A percentile compares a stretch with the other conserved stretches of the same genome.
phyloP scores from a whole-genome alignment of 2,888 invertebrate species.

The Drosophila helvetica region DNA sequence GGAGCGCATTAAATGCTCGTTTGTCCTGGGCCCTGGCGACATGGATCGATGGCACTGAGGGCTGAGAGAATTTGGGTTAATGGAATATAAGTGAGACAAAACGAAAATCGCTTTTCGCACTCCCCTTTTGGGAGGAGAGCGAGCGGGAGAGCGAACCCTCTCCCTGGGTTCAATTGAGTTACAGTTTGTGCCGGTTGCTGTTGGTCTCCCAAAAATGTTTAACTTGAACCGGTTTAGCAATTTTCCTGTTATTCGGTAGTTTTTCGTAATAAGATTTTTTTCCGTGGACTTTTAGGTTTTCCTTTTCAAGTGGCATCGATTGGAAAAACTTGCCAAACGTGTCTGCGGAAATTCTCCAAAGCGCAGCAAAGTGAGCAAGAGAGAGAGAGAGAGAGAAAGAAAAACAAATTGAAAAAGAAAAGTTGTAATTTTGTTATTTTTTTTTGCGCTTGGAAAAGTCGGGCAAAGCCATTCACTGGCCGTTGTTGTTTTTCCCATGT shows the following conservation, averaged over 20 bases:
- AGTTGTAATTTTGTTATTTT: slow-evolving; percentile 53
- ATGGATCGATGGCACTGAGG: slow-evolving; percentile 47
- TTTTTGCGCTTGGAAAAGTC: slow-evolving; percentile 53
- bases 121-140: not conserved
- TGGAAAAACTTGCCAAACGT: slow-evolving; percentile 33
- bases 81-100: slow-evolving; percentile 65
- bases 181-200: slow-evolving; percentile 3
- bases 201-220: slow-evolving; percentile 9
- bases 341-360: slow-evolving; percentile 9
- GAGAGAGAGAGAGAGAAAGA: slow-evolving; percentile 6
- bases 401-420: slow-evolving; percentile 57
- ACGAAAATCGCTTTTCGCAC: slow-evolving; percentile 7
- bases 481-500: slow-evolving; percentile 57
- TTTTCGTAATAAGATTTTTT: slow-evolving; percentile 13
- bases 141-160: too few relatives aligned
- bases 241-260: slow-evolving; percentile 39
- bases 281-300: not conserved
- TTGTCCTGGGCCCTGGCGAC: slow-evolving; percentile 54
- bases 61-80: slow-evolving; percentile 58
- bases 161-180: slow-evolving; percentile 4
- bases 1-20: slow-evolving; percentile 71
- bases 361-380: slow-evolving; percentile 3
- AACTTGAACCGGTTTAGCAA: slow-evolving; percentile 23
- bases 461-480: slow-evolving; percentile 46
- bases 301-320: slow-evolving; percentile 10